These are phyloP conservation scores for Epinotia brunnichana DNA, from an alignment of 2,888 invertebrate genomes.

Conservation along the genomic window DNA sequence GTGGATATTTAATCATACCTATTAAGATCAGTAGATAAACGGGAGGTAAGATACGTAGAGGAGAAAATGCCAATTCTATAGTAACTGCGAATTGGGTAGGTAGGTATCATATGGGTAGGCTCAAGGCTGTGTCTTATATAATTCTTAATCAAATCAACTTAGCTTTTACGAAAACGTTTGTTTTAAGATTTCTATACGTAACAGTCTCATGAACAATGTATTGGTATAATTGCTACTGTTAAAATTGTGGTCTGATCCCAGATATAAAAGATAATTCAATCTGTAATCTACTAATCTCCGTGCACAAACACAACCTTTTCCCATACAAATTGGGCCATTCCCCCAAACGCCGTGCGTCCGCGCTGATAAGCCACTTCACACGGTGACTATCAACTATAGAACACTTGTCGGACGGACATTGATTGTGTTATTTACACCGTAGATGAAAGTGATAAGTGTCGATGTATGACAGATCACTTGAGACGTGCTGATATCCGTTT, in stretches of 20 bases:
- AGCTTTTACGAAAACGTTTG: too few relatives aligned
- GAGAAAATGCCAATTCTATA: too few relatives aligned
- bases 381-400: constrained; percentile 64
- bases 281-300: constrained; percentile 23
- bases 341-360: constrained; percentile 51
- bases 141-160: too few relatives aligned
- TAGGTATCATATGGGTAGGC: too few relatives aligned
- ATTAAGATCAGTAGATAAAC: too few relatives aligned
- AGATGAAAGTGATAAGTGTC: constrained; percentile 42
- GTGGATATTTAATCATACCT: too few relatives aligned
- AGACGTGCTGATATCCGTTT: constrained; percentile 13
- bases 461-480: constrained; percentile 29
- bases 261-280: constrained; percentile 20
- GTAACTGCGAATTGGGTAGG: too few relatives aligned
- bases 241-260: constrained; percentile 5
- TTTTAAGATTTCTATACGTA: too few relatives aligned
- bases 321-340: constrained; percentile 54
- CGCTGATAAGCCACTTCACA: constrained; percentile 70
- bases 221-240: neutral
- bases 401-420: constrained; percentile 58
- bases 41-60: too few relatives aligned
- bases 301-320: constrained; percentile 44
- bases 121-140: too few relatives aligned
- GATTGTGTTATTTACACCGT: constrained; percentile 40
- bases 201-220: neutral